Base-by-base conservation (phyloP, 2,888 invertebrate genomes). In the Euplexia lucipara region DNA sequence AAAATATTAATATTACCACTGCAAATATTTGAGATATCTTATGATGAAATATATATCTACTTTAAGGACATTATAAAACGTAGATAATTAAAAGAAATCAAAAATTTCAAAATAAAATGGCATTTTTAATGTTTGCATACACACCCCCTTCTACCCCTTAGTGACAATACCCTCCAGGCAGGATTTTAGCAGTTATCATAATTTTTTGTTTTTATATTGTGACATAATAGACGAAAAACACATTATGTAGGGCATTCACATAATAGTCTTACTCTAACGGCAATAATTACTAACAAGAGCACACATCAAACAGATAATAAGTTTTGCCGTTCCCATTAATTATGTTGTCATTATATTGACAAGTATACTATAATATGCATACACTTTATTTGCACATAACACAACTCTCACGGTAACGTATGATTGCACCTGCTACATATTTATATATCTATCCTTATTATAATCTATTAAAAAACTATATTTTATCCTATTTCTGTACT, bases 31-130 rank as follows among this genome's bases (percentile, higher is more conserved):
- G 94, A 95, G 92, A 95, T 95, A 95, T 95, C 95, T 95, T 95
- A 95, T 95, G 95, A 95, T 95, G 93, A 94, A 92, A 95, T 95
- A 95, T 95, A 95, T 95, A 95, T 95, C 95, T 95, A 95, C 95
- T 95, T 92, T 95, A 95, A 95, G 95, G 93, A 95, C 95, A 95
- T 95, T 95, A 95, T 95, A 94, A 95, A 95, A 92, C 95, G 95
- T 95, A 95, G 95, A 95, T 95, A 95, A 95, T 95, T 95, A 95
- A 95, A 95, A 95, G 95, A 94, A 95, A 95, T 95, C 95, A 93
- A 95, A 95, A 95, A 92, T 92, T 95, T 95, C 90, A 95, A 95
- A 94, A 94, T 92, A 93, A 74, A 91, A 88, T 93, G 91, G 94
- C 94, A 95, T 95, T 95, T 95, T 95, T 94, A 95, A 94, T 95